These are phyloP conservation scores for Alcis repandata DNA, from an alignment of 2,888 invertebrate genomes.

Conservation along the genomic window DNA sequence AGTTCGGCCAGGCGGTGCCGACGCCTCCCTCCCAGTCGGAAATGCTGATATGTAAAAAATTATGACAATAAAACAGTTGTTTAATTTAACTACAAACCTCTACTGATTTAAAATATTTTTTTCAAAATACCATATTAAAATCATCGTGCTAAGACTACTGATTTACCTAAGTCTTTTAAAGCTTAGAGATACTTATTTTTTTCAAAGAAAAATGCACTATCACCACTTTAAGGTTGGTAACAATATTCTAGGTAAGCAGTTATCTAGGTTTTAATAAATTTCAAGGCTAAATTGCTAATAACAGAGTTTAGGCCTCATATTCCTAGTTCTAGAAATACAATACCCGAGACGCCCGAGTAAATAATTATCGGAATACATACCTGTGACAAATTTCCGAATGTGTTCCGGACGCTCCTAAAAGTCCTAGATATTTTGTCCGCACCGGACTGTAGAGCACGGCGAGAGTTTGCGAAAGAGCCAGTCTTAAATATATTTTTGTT, in stretches of 20 bases:
- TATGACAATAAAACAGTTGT: too few species aligned
- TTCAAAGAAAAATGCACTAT: too few species aligned
- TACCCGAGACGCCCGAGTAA: too few species aligned
- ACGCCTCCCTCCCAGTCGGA: slow-evolving; percentile 76
- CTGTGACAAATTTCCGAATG: slow-evolving; percentile 89
- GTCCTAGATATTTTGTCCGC: slow-evolving; percentile 90
- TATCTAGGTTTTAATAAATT: too few species aligned
- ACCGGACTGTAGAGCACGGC: slow-evolving; percentile 88
- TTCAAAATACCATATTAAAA: too few species aligned
- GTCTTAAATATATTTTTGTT: slow-evolving; percentile 78
- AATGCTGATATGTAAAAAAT: slow-evolving; percentile 72
- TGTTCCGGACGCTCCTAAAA: slow-evolving; percentile 88
- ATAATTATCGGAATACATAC: slow-evolving; percentile 62
- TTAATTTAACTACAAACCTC: too few species aligned
- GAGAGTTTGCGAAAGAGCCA: slow-evolving; percentile 87
- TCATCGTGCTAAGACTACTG: too few species aligned
- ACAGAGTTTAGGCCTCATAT: neutral
- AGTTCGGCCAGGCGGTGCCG: slow-evolving; percentile 79
- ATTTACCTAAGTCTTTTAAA: too few species aligned
- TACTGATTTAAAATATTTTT: too few species aligned
- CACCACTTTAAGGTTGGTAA: too few species aligned
- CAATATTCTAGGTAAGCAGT: too few species aligned
- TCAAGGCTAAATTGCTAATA: neutral
- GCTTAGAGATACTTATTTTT: too few species aligned
- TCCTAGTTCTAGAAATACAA: slow-evolving; percentile 4